A percentile compares a stretch with the other conserved stretches of the same genome.
These are phyloP conservation scores for Python bivittatus DNA, from an alignment of 2,113 vertebrate species.

Conservation along the genomic window DNA sequence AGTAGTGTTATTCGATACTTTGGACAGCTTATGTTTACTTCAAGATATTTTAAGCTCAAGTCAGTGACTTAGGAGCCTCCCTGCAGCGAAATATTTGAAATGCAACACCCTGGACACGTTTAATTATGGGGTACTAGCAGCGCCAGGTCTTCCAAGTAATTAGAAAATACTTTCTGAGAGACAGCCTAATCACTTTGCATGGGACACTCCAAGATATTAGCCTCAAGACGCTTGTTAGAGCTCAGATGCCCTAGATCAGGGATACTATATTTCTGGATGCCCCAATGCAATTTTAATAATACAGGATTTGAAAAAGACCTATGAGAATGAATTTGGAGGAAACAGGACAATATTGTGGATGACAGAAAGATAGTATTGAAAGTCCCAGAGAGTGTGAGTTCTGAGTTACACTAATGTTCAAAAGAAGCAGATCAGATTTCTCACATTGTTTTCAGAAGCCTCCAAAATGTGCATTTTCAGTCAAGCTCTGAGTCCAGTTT, in stretches of 20 bases:
- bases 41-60: slow-evolving; percentile 24
- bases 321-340: background rate
- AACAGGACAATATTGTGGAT: background rate
- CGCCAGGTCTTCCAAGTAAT: slow-evolving; percentile 62
- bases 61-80: slow-evolving; percentile 34
- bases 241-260: slow-evolving; percentile 53
- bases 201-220: slow-evolving; percentile 61
- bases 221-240: slow-evolving; percentile 52
- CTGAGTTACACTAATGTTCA: background rate
- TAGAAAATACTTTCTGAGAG: slow-evolving; percentile 69
- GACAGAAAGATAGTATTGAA: background rate
- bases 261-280: background rate
- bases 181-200: slow-evolving; percentile 65
- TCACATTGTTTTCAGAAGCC: background rate
- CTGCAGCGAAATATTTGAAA: slow-evolving; percentile 58
- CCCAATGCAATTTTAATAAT: background rate
- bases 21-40: slow-evolving; percentile 35
- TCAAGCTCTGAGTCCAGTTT: background rate
- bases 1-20: background rate
- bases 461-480: background rate
- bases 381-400: background rate
- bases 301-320: background rate
- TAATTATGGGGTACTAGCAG: slow-evolving; percentile 61
- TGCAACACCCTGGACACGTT: slow-evolving; percentile 54
- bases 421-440: background rate